Conservation (phyloP, 2,797 vertebrate species). For the Podarcis lilfordi region DNA sequence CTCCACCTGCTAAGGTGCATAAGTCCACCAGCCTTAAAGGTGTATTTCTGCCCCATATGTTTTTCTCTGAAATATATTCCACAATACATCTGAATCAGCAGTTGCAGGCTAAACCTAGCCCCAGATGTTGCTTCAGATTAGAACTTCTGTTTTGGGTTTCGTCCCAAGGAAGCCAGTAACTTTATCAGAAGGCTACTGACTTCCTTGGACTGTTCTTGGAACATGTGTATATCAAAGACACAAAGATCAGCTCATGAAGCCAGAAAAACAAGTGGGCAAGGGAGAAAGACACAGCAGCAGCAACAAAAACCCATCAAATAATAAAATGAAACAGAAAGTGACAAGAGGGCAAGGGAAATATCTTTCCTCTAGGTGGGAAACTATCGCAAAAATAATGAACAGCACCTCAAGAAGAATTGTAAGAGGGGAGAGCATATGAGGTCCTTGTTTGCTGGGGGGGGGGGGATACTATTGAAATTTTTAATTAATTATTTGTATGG, state of each 20-base stretch:
- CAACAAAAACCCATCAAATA: background rate
- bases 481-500: background rate
- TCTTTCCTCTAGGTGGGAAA: background rate
- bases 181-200: background rate
- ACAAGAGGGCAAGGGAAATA: background rate
- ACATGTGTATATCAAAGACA: background rate
- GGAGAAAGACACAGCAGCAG: background rate
- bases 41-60: background rate
- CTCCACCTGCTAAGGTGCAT: constrained; percentile 16
- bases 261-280: too few relatives aligned
- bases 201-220: background rate
- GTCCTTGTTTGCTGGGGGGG: background rate
- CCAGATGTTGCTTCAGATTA: background rate
- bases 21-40: background rate
- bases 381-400: background rate
- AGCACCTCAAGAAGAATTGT: background rate
- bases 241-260: background rate
- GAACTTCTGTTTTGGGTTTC: background rate
- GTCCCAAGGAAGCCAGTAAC: background rate
- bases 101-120: background rate
- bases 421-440: background rate
- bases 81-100: background rate
- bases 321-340: background rate
- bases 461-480: background rate
- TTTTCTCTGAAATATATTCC: background rate